Percentiles rank a stretch among this genome's conserved stretches.
These are phyloP conservation scores for Papio anubis DNA, from an alignment of 2,113 vertebrate genomes.

Conservation along the genomic window DNA sequence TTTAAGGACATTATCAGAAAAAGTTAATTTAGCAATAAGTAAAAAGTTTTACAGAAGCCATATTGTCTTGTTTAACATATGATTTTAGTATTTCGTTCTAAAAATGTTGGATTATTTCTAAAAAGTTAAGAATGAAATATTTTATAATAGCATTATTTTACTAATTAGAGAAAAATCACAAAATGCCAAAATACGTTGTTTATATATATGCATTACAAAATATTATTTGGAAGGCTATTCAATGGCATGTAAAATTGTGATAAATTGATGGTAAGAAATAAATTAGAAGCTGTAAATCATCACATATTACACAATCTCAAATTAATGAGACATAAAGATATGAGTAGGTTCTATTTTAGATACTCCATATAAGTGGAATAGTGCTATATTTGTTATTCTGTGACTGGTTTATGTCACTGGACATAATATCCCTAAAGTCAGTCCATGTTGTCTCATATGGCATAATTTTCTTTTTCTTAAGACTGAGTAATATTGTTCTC, in stretches of 20 bases:
- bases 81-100: background rate
- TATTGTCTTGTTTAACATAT: background rate
- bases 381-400: no score
- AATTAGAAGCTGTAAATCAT: no score
- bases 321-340: no score
- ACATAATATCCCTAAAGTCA: no score
- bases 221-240: background rate
- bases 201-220: background rate
- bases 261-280: no score
- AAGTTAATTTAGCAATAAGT: background rate
- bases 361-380: no score
- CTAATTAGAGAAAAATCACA: background rate
- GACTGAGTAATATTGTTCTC: no score
- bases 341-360: no score
- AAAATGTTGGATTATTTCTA: background rate
- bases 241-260: background rate
- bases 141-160: background rate
- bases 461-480: no score
- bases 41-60: background rate
- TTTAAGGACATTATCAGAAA: background rate
- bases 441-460: no score
- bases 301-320: no score
- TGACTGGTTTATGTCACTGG: no score
- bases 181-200: background rate
- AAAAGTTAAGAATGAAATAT: background rate